Conservation (phyloP, 92 coral and sea anemone genomes). For the Parazoanthus darwini region DNA sequence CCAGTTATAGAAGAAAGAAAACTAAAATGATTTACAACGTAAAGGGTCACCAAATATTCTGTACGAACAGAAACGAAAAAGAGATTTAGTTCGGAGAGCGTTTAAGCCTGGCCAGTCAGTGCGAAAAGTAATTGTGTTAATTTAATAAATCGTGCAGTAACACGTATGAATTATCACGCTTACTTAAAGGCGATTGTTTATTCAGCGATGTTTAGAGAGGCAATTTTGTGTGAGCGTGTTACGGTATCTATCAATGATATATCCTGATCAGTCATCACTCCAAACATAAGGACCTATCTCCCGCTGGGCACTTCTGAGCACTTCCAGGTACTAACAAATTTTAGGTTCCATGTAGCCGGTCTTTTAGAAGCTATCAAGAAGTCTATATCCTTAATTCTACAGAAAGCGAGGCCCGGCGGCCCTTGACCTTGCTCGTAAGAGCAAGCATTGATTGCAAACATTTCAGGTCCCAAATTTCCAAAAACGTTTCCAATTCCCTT, state of each 20-base stretch:
- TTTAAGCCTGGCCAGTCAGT: neutral
- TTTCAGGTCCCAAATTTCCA: no score
- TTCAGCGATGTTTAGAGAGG: slow-evolving; percentile 26
- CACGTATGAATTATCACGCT: slow-evolving; percentile 27
- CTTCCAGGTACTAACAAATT: no score
- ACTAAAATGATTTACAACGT: neutral
- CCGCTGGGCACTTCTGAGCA: no score
- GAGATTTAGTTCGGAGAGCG: neutral
- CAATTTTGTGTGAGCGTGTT: neutral
- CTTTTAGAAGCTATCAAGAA: no score
- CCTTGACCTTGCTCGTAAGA: no score
- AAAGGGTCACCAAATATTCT: neutral
- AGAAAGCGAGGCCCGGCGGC: no score
- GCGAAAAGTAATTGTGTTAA: neutral
- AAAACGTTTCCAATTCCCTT: no score
- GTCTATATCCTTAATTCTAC: no score
- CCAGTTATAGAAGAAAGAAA: no score
- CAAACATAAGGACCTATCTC: neutral
- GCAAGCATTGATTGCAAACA: no score
- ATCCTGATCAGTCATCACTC: neutral
- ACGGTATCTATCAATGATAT: neutral
- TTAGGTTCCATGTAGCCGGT: no score
- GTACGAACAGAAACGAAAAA: neutral
- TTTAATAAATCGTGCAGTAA: slow-evolving; percentile 14
- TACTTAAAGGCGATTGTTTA: slow-evolving; percentile 35